These are phyloP conservation scores for Tragelaphus eurycerus DNA, from an alignment of 2,797 vertebrate genomes.

Conservation along the genomic window DNA sequence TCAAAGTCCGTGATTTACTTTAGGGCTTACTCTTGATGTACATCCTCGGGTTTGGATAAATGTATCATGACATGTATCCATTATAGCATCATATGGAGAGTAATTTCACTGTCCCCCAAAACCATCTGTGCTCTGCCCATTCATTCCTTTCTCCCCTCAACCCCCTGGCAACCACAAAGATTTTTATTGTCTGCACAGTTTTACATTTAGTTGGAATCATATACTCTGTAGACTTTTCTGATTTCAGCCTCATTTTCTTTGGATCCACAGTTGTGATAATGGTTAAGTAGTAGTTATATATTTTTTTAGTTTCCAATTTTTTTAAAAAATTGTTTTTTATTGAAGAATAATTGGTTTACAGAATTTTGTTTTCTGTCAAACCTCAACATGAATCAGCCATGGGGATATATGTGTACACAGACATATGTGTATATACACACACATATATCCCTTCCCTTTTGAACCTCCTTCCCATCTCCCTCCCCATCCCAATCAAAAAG, in stretches of 20 bases:
- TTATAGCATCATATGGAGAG: neutral
- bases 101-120: neutral
- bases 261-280: slow-evolving; percentile 8
- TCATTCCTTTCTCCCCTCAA: neutral
- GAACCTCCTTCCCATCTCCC: neutral
- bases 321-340: neutral
- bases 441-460: neutral
- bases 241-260: neutral
- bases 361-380: neutral
- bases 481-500: neutral
- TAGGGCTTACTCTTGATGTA: neutral
- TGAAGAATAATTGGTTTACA: neutral
- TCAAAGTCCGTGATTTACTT: neutral
- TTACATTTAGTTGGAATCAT: neutral
- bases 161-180: neutral
- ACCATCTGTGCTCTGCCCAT: neutral
- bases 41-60: neutral
- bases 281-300: neutral
- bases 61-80: neutral
- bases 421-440: rapidly evolving
- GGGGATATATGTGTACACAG: neutral
- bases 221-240: neutral
- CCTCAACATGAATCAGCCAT: neutral
- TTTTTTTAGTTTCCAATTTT: neutral
- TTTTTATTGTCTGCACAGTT: neutral